A percentile compares a stretch with the other conserved stretches of the same genome.
phyloP scores from a whole-genome alignment of 2,888 invertebrate species.

The Harpalus rufipes region DNA sequence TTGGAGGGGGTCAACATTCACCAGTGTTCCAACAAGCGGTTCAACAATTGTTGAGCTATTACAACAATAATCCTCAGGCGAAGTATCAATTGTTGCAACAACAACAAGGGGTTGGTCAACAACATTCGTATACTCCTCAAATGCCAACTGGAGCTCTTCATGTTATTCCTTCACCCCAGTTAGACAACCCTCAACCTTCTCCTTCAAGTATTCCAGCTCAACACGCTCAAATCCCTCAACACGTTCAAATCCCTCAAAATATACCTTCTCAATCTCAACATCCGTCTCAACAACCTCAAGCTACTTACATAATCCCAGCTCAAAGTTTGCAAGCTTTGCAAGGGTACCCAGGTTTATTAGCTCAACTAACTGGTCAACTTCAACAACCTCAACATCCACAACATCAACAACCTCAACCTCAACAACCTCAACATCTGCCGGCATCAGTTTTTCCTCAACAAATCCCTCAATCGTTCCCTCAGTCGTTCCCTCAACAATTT shows the following conservation, averaged over 20 bases:
- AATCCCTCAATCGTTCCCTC: neutral
- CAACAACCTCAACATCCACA: conserved; percentile 48
- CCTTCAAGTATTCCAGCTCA: neutral
- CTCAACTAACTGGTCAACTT: conserved; percentile 35
- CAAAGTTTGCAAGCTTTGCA: conserved; percentile 19
- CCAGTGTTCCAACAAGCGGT: conserved; percentile 71
- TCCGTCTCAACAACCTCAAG: conserved; percentile 9
- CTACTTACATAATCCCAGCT: conserved; percentile 20
- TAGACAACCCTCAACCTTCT: neutral
- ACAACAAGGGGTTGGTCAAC: conserved; percentile 16
- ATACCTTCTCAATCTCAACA: conserved; percentile 1
- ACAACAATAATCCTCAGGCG: conserved; percentile 73
- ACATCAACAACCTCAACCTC: conserved; percentile 52
- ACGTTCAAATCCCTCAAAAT: neutral
- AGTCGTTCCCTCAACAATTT: neutral
- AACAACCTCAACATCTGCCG: conserved; percentile 38
- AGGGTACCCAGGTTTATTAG: neutral
- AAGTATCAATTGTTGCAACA: conserved; percentile 71
- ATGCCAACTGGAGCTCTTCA: conserved; percentile 44
- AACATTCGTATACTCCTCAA: neutral
- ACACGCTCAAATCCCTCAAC: conserved; percentile 14
- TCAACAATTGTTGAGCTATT: conserved; percentile 74
- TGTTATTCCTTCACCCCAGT: conserved; percentile 50
- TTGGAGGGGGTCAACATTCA: conserved; percentile 69
- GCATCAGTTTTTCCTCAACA: conserved; percentile 24